Percentiles rank a stretch among this genome's conserved stretches.
phyloP scores from a whole-genome alignment of 2,888 invertebrate genomes.

The Campaea margaritaria region DNA sequence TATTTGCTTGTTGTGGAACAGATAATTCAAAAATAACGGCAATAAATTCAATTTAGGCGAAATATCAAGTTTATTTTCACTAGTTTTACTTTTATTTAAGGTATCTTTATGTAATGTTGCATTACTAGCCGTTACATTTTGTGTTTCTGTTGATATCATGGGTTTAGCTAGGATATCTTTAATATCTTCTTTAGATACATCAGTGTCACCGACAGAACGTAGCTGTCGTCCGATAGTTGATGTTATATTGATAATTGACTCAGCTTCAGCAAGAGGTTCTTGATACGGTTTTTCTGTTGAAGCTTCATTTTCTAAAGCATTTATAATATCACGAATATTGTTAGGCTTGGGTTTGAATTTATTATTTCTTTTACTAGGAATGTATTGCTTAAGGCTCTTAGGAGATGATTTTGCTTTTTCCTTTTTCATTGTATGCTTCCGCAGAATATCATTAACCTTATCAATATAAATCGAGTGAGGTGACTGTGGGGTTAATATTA shows the following conservation, averaged over 20 bases:
- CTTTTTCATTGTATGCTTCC: slow-evolving; percentile 47
- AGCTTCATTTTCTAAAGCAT: slow-evolving; percentile 61
- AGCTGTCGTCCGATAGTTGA: slow-evolving; percentile 26
- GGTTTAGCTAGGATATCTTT: neutral
- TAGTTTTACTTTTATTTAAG: neutral
- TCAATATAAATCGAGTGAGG: slow-evolving; percentile 60
- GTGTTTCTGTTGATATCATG: slow-evolving; percentile 2
- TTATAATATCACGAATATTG: slow-evolving; percentile 76
- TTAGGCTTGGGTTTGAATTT: slow-evolving; percentile 10
- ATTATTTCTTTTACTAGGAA: slow-evolving; percentile 54
- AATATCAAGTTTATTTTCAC: slow-evolving; percentile 9
- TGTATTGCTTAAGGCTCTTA: slow-evolving; percentile 17
- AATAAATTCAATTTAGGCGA: slow-evolving; percentile 49
- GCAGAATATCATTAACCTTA: slow-evolving; percentile 60
- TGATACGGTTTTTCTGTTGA: slow-evolving; percentile 44
- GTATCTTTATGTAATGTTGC: slow-evolving; percentile 6
- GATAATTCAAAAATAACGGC: slow-evolving; percentile 63
- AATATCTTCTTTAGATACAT: neutral
- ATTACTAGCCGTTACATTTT: slow-evolving; percentile 5
- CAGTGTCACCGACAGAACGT: slow-evolving; percentile 16
- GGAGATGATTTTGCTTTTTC: slow-evolving; percentile 29
- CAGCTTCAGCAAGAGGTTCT: slow-evolving; percentile 60
- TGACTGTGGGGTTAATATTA: slow-evolving; percentile 61
- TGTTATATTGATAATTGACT: slow-evolving; percentile 47
- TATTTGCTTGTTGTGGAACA: slow-evolving; percentile 55